phyloP scores from a whole-genome alignment of 2,888 invertebrate species.

The Branchipolynoe longqiensis region DNA sequence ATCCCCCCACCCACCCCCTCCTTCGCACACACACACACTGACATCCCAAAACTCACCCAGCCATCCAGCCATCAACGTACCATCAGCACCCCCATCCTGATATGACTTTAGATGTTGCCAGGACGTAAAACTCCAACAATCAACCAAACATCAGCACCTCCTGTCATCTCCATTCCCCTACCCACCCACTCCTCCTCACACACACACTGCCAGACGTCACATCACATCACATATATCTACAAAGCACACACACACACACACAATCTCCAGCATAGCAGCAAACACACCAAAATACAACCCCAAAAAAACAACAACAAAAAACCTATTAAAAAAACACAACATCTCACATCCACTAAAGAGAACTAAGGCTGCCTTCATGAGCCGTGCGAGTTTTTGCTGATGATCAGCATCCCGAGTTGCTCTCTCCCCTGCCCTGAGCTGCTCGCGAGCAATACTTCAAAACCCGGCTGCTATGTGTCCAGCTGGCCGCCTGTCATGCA shows the following conservation, averaged over 20 bases:
- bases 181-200: too few relatives aligned
- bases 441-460: slow-evolving; percentile 50
- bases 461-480: slow-evolving; percentile 18
- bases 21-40: too few relatives aligned
- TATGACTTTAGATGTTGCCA: too few relatives aligned
- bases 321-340: background rate
- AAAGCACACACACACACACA: background rate
- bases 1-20: too few relatives aligned
- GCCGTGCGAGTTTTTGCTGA: background rate
- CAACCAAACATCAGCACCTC: too few relatives aligned
- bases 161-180: too few relatives aligned
- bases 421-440: background rate
- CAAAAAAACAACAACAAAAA: background rate
- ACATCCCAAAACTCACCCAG: too few relatives aligned
- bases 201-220: background rate
- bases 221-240: slow-evolving; percentile 9
- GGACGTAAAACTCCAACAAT: too few relatives aligned
- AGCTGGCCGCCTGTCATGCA: slow-evolving; percentile 42
- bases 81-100: too few relatives aligned
- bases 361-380: slow-evolving; percentile 10
- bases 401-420: background rate
- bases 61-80: too few relatives aligned
- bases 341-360: slow-evolving; percentile 30
- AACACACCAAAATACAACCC: background rate
- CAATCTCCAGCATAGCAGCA: background rate